Base-by-base conservation (phyloP, 2,888 invertebrate genomes). In the Leucozona laternaria region DNA sequence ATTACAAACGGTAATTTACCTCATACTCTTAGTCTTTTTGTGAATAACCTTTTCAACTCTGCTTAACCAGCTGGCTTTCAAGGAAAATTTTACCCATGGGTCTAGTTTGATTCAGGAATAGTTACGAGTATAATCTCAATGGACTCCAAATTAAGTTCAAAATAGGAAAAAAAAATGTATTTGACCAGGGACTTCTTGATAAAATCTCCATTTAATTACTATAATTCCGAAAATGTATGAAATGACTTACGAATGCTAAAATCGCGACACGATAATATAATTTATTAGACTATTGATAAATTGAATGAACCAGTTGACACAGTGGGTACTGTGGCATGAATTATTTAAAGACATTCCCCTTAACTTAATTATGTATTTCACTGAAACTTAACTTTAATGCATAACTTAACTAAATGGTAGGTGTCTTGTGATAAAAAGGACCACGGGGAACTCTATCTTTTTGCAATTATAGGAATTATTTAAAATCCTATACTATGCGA, bases 71-170 rank as follows among this genome's bases (percentile, higher is more conserved):
- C 5, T 5, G 8, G 1, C 1, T 1, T 6, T 40, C 15, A 25
- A 15, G 53, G 15, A 25, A 53, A 53, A 53, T 53, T 25, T 25
- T 15, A 25, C 53, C 53, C 53, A 22, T 53, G 53, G 25, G 53
- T 7, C 7, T 53, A 53, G 34, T 34, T 34, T 34, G 10, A 34
- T 13, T 53, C 15, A 25, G 15, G 13, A 15, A 15, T 25, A 13
- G 25, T 3, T n/a, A n/a, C n/a, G n/a, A n/a, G n/a, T 15, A 22
- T 15, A 53, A 25, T 53, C 53, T 53, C 53, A 53, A 53, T 2
- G 53, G 53, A 25, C 25, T 53, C 0, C 1, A 13, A 53, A 15
- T 53, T 15, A 15, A 53, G n/a, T 28, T 8, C 8, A 55, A 55
- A 25, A 15, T n/a, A 43, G 2, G 7, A 3, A 17, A 17, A 17